phyloP scores from a whole-genome alignment of 2,888 invertebrate genomes.

The Agelastica alni region DNA sequence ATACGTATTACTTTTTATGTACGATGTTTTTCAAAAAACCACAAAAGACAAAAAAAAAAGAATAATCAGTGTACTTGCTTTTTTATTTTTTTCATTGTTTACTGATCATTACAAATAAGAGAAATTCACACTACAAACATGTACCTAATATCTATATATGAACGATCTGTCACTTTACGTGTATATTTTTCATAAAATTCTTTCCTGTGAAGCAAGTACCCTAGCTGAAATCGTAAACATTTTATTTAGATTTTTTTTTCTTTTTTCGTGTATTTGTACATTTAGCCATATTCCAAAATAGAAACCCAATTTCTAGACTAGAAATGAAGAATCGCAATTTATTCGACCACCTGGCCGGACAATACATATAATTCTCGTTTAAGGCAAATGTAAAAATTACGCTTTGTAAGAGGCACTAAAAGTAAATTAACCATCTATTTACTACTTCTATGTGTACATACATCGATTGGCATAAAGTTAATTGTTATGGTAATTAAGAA shows the following conservation, averaged over 20 bases:
- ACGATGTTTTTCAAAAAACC: too few relatives aligned
- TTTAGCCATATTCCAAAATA: constrained; percentile 29
- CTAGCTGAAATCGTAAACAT: constrained; percentile 25
- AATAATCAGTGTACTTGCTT: constrained; percentile 24
- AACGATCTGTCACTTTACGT: constrained; percentile 24
- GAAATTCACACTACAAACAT: constrained; percentile 36
- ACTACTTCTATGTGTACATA: constrained; percentile 11
- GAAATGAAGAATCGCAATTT: constrained; percentile 26
- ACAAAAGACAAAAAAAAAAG: constrained; percentile 9
- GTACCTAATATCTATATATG: constrained; percentile 35
- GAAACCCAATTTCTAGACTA: constrained; percentile 21
- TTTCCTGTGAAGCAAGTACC: constrained; percentile 33
- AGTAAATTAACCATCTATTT: constrained; percentile 37
- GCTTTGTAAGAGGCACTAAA: constrained; percentile 46
- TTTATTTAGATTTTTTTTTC: constrained; percentile 20
- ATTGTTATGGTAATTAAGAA: too few relatives aligned
- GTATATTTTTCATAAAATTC: constrained; percentile 29
- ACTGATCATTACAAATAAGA: constrained; percentile 32
- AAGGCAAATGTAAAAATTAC: constrained; percentile 48
- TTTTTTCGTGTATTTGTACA: constrained; percentile 27
- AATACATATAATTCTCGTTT: constrained; percentile 29
- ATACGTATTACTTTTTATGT: too few relatives aligned
- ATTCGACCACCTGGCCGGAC: constrained; percentile 21
- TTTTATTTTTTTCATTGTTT: constrained; percentile 13
- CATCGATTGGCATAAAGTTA: constrained; percentile 2